Percentiles rank a stretch among this genome's conserved stretches.
Conservation (phyloP, 2,888 invertebrate genomes). For the Caenorhabditis afra region DNA sequence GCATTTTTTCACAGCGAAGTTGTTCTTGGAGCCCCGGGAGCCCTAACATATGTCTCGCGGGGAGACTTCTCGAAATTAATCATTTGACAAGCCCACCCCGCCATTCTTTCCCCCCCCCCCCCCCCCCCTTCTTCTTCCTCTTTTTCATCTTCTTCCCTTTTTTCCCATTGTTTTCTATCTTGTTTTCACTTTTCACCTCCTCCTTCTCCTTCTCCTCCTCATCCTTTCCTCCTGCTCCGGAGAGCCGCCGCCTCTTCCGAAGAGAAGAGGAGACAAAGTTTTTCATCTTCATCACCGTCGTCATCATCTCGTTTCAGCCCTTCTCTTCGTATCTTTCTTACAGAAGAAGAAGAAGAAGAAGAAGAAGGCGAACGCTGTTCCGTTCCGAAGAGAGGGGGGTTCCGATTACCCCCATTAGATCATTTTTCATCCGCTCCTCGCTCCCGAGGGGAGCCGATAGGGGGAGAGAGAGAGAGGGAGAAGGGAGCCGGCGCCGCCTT, state of each 20-base stretch:
- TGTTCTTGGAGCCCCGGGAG: slow-evolving; percentile 10
- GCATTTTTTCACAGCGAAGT: slow-evolving; percentile 3
- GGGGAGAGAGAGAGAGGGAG: too few species aligned
- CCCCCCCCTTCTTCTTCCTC: neutral
- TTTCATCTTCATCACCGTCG: neutral
- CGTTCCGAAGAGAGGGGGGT: neutral
- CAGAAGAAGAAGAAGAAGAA: neutral
- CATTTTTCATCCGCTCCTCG: neutral
- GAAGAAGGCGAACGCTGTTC: neutral
- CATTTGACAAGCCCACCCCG: slow-evolving; percentile 50
- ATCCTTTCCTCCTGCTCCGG: slow-evolving; percentile 1
- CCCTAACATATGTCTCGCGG: slow-evolving; percentile 41
- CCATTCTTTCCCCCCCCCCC: neutral
- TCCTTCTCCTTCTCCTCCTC: neutral
- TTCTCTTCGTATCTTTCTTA: slow-evolving; percentile 1
- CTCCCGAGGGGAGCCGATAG: too few species aligned
- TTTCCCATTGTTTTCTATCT: slow-evolving; percentile 24
- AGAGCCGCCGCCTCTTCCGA: too few species aligned
- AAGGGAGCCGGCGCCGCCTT: neutral
- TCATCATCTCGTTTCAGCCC: neutral
- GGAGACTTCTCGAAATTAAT: slow-evolving; percentile 43
- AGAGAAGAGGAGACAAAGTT: slow-evolving; percentile 22
- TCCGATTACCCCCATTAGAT: slow-evolving; percentile 21
- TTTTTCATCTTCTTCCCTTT: neutral
- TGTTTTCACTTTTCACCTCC: slow-evolving; percentile 24